Evolutionary conservation across 1,140 invertebrate genomes (phyloP), one percentile per base, ranked within the genome.

Genomic region (Asobara japonica): DNA sequence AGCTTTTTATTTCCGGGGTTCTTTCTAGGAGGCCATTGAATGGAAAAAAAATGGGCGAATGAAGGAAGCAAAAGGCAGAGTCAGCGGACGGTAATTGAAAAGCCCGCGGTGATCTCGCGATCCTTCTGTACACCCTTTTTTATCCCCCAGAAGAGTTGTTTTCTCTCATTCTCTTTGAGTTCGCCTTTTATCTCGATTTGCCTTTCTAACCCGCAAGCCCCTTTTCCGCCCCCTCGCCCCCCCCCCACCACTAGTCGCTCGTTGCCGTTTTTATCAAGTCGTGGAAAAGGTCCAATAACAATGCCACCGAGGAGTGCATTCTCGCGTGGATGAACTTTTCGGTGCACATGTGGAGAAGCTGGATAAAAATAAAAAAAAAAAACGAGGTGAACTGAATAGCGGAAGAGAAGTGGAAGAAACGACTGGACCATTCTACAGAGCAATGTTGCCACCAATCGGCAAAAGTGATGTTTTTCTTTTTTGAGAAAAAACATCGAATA

Each of bases 21-120:
- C 45, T 41, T 27, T 27, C 30, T 36, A 13, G 60, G 48, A 29
- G 64, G 61, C 27, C 51, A 27, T 25, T 22, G 51, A 25, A 56
- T 25, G 29, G 48, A 71, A 72, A 73, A 64, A 51, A 71, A 61
- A 38, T 11, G 66, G n/a, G 29, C 51, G 45, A 66, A 65, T 68
- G 29, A 62, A 62, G 67, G 33, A 60, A 72, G 73, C 74, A 74
- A 69, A 62, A 74, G 51, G 65, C 70, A 75, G 69, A 75, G 73
- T 31, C 73, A 41, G 11, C 51, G 66, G 67, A 64, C 70, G 78
- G 76, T 80, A 83, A 83, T 83, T 83, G 82, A 82, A 82, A 82
- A 82, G 76, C 77, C 76, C 74, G 69, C 74, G 77, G 79, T 77
- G 75, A 81, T 81, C 75, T 74, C 75, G 80, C 81, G 80, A 76